Conservation (phyloP, 2,113 vertebrate species). For the Lasiurus cinereus region DNA sequence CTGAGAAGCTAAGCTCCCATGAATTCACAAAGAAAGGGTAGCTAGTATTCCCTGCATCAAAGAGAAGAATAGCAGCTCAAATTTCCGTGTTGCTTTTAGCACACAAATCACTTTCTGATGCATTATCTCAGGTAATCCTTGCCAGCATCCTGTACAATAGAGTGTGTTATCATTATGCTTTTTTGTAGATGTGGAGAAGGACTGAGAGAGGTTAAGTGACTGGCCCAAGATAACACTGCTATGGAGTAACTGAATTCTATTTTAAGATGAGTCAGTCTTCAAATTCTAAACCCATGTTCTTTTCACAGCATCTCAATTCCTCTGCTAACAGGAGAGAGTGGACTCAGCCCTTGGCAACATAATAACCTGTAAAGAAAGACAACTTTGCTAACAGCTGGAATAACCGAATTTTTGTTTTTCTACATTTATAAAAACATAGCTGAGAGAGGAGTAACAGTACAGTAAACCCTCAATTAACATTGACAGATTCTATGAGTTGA, state of each 20-base stretch:
- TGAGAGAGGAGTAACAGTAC: neutral
- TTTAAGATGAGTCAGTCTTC: neutral
- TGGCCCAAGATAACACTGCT: constrained; percentile 15
- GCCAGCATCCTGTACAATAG: neutral
- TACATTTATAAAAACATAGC: neutral
- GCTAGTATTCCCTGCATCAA: neutral
- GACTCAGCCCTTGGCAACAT: neutral
- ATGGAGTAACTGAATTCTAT: neutral
- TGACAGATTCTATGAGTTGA: neutral
- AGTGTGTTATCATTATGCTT: neutral
- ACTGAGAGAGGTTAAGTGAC: constrained; percentile 25
- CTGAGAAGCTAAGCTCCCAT: constrained; percentile 20
- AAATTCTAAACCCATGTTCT: constrained; percentile 36
- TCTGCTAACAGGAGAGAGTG: neutral
- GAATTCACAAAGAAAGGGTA: neutral
- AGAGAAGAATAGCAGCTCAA: neutral
- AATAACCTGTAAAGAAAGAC: neutral
- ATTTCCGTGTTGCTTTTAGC: constrained; percentile 5
- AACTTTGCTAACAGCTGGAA: neutral
- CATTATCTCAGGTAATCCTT: neutral
- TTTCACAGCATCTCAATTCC: neutral
- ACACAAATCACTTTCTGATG: neutral
- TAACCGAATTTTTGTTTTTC: neutral
- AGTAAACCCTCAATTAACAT: neutral
- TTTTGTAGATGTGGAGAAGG: neutral